Conservation (phyloP, 2,797 vertebrate species). For the Toxotes lorentzi region DNA sequence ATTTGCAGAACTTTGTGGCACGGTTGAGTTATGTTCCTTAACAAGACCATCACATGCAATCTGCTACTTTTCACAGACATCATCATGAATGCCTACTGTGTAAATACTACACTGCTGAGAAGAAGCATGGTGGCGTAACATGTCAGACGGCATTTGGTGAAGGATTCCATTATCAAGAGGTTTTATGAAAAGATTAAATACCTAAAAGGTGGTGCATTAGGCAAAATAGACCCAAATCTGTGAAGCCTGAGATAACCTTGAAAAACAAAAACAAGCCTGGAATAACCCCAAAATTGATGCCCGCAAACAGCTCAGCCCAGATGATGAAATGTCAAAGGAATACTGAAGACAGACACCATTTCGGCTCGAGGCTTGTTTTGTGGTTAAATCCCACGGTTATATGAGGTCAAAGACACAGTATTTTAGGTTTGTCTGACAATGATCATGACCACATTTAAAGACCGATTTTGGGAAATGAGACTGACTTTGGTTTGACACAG, state of each 20-base stretch:
- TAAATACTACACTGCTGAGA: conserved; percentile 52
- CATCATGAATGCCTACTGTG: conserved; percentile 74
- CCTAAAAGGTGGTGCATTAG: conserved; percentile 53
- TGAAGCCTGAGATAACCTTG: conserved; percentile 30
- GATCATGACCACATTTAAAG: conserved; percentile 45
- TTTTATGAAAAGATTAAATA: conserved; percentile 58
- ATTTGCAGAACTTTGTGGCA: conserved; percentile 73
- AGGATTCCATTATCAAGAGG: conserved; percentile 48
- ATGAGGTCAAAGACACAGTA: conserved; percentile 53
- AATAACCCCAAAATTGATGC: conserved; percentile 29
- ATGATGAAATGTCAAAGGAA: conserved; percentile 29
- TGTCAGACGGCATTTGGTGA: conserved; percentile 54
- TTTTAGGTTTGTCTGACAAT: conserved; percentile 54
- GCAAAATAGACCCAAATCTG: conserved; percentile 31
- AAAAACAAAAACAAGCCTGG: conserved; percentile 39
- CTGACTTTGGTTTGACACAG: conserved; percentile 35
- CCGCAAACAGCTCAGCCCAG: conserved; percentile 24
- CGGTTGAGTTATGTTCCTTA: conserved; percentile 75
- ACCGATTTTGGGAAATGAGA: conserved; percentile 41
- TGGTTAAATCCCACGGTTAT: conserved; percentile 31
- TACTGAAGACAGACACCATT: conserved; percentile 19
- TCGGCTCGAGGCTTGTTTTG: conserved; percentile 38
- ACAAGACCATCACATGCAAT: conserved; percentile 81
- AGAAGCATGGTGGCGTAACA: conserved; percentile 45
- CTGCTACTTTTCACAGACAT: conserved; percentile 61